phyloP scores from a whole-genome alignment of 2,113 vertebrate genomes.

The Falcunculus frontatus region DNA sequence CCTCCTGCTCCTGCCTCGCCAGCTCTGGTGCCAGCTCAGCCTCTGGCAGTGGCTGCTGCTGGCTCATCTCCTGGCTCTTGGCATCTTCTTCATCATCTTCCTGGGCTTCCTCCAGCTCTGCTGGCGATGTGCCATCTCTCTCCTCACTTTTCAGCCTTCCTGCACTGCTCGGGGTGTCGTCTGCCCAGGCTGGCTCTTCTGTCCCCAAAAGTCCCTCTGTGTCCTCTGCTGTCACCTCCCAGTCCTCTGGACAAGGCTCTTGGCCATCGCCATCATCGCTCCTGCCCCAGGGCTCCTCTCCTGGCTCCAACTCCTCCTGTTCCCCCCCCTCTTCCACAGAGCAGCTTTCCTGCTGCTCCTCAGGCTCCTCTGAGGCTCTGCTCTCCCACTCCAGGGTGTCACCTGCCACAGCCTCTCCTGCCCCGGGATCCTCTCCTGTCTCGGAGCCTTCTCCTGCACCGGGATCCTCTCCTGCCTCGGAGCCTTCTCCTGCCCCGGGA shows the following conservation, averaged over 20 bases:
- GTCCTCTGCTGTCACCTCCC: neutral
- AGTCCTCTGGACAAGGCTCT: neutral
- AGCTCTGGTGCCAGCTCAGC: fast-evolving
- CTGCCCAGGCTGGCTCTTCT: neutral
- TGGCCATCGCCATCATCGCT: neutral
- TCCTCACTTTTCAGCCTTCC: neutral
- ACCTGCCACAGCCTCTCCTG: neutral
- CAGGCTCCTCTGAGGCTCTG: neutral
- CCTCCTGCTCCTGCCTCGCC: neutral
- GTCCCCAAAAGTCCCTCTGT: neutral
- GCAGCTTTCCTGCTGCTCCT: neutral
- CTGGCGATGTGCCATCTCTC: fast-evolving
- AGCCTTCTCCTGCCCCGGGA: neutral
- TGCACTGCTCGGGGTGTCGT: fast-evolving
- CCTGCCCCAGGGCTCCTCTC: neutral
- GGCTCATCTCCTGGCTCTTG: neutral
- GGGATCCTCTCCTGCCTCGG: fast-evolving
- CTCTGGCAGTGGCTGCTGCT: neutral
- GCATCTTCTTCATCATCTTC: neutral
- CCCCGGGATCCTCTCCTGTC: neutral
- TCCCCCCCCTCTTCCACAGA: fast-evolving
- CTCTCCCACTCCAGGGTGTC: neutral
- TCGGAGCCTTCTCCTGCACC: fast-evolving
- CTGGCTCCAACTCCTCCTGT: neutral
- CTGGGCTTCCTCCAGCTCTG: neutral